Conservation (phyloP, 2,113 vertebrate species). For the Anguilla rostrata region DNA sequence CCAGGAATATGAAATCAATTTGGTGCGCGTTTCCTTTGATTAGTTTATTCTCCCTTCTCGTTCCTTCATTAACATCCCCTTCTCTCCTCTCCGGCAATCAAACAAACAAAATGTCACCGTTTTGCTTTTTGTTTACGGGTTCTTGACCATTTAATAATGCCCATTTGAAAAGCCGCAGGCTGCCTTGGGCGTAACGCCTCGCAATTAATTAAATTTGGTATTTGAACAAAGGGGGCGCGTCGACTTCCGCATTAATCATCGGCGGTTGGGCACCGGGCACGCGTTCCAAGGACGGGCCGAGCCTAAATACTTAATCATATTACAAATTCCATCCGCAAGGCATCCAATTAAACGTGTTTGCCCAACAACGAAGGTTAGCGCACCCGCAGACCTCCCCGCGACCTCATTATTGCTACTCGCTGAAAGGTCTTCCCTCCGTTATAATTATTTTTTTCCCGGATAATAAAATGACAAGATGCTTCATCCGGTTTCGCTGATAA, state of each 20-base stretch:
- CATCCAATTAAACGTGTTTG: constrained; percentile 24
- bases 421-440: constrained; percentile 18
- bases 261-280: background rate
- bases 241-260: background rate
- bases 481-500: constrained; percentile 18
- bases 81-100: background rate
- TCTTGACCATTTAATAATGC: constrained; percentile 21
- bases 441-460: constrained; percentile 17
- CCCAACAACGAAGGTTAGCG: constrained; percentile 21
- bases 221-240: constrained; percentile 12
- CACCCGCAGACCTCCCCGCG: constrained; percentile 17
- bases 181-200: constrained; percentile 1
- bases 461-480: constrained; percentile 19
- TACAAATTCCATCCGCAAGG: background rate
- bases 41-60: background rate
- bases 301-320: constrained; percentile 19
- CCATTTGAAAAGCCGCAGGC: constrained; percentile 15
- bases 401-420: constrained; percentile 32
- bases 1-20: no score
- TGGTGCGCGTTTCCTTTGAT: background rate
- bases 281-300: constrained; percentile 20
- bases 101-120: background rate
- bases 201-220: constrained; percentile 5
- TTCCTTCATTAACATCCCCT: background rate
- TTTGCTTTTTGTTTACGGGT: background rate